Base-by-base conservation (phyloP, 2,797 vertebrate genomes). In the Dipus sagitta region DNA sequence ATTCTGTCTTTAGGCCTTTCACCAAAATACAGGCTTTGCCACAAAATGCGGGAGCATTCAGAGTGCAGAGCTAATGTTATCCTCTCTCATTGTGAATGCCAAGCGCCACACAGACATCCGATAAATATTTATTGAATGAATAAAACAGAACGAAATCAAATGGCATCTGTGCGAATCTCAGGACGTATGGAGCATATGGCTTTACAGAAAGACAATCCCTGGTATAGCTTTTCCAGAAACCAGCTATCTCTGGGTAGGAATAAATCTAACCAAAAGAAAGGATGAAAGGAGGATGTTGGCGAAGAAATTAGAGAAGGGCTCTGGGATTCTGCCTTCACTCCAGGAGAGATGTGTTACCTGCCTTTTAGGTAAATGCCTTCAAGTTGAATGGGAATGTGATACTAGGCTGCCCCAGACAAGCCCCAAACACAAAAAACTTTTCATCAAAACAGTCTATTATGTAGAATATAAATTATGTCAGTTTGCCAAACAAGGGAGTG, bases 41-140 rank as follows among this genome's bases (percentile, higher is more conserved):
- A 76, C 71, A 80, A 86, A 86, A 32, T 28, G 34, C 4, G 34
- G 77, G 21, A 38, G 32, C 34, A 77, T 64, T 75, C 20, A 47
- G 52, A 54, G 8, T 34, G 15, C 10, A 71, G 65, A 86, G 65
- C 14, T 34, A 83, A 3, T 30, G 60, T 0, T 64, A 34, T 28
- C 88, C 23, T 38, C 88, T n/a, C 72, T 47, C 17, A 74, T 62
- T 6, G 11, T 20, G 14, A 30, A 90, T 64, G 90, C 71, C 86
- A 91, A 81, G 70, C 26, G 78, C 86, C 18, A 68, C 86, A 76
- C 21, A 93, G 88, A 87, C 60, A 78, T 68, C 90, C 83, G 71
- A 74, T 92, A 93, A 95, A 90, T 96, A 93, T 95, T 91, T 94
- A 90, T 74, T 62, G 92, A 90, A 54, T 58, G 80, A 92, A 93